Evolutionary conservation across 92 coral and sea anemone species (phyloP), one percentile per base, ranked within the genome.

Genomic region (Siderastrea radians): DNA sequence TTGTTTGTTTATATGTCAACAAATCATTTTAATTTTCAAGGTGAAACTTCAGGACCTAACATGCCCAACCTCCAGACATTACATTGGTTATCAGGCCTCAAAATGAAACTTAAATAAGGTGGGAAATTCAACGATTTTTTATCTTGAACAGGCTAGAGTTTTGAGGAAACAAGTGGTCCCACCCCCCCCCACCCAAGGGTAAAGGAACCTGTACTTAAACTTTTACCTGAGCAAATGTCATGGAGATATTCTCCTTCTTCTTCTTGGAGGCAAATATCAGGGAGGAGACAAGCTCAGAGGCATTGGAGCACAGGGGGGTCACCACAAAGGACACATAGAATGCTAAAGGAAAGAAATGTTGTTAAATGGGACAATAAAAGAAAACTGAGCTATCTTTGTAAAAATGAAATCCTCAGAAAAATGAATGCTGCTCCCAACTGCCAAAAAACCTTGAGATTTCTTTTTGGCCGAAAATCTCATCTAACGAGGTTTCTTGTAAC

Each of bases 281-380:
- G 15, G 99, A 95, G 12, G 99, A 97, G 62, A 97, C 98, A 14
- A 97, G 99, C 90, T 97, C 99, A 7, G 98, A 96, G 63, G 99
- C 99, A 75, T 97, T 97, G 52, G 99, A 95, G 84, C 99, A 96
- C 38, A 97, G 90, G 14, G 99, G 99, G 7, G 98, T 97, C 69
- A 97, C 99, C 59, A 97, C 99, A 74, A 97, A 97, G 11, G 99
- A 97, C 70, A 97, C 99, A 53, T 97, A 97, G 91, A 97, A 97
- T 2, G 99, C 99, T 97, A 86, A 15, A 77, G 52, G 16, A 46
- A 75, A 69, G 77, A 63, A 55, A 63, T 3, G 17, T 49, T 6
- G 4, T 71, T 46, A 71, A 47, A 71, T 49, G 11, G 26, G 38
- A 67, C 38, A 47, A 48, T 26, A 44, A 44, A 49, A 17, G 50